Evolutionary conservation across 2,888 invertebrate species (phyloP).

Genomic region (Onchidella celtica): DNA sequence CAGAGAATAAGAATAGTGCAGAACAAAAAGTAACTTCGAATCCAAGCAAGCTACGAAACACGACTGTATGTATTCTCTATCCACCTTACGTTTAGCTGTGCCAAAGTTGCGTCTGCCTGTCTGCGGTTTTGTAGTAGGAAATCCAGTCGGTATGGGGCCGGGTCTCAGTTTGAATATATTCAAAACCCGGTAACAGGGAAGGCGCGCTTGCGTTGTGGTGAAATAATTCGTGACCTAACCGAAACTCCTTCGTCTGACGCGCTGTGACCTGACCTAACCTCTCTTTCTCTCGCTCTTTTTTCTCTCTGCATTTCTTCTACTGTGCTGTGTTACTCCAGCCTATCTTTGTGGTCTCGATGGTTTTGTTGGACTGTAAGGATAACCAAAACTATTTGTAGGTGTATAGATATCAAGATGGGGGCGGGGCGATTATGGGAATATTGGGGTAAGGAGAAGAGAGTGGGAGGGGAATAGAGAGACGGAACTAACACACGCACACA

Average conservation of each 20-base stretch:
- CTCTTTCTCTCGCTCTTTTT: neutral
- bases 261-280: slow-evolving; percentile 36
- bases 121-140: slow-evolving; percentile 27
- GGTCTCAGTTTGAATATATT: slow-evolving; percentile 37
- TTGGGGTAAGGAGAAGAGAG: neutral
- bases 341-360: neutral
- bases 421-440: neutral
- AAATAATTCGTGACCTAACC: slow-evolving; percentile 42
- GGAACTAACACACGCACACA: neutral
- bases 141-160: neutral
- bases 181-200: slow-evolving; percentile 28
- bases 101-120: slow-evolving; percentile 18
- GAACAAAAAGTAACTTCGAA: no score
- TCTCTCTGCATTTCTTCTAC: neutral
- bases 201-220: slow-evolving; percentile 34
- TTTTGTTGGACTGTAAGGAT: neutral
- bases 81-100: slow-evolving; percentile 15
- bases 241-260: slow-evolving; percentile 18
- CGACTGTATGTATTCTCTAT: no score
- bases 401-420: neutral
- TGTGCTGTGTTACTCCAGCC: neutral
- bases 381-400: no score
- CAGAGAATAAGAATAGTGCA: no score
- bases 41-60: no score
- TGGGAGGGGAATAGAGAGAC: neutral